Conservation (phyloP, 2,797 vertebrate genomes). For the Hypotaenidia philippensis region DNA sequence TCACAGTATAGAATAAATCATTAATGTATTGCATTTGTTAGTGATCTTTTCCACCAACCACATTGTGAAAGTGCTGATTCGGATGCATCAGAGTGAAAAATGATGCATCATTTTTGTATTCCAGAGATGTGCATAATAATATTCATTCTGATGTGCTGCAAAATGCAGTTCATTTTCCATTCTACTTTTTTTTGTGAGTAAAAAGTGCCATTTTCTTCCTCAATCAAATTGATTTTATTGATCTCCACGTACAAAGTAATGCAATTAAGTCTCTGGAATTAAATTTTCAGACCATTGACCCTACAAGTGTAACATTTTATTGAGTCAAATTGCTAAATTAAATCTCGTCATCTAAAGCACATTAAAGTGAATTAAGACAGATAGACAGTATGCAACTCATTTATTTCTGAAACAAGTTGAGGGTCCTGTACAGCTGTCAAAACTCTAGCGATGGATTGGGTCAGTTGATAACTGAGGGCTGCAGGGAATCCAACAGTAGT, state of each 20-base stretch:
- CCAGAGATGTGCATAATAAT: slow-evolving; percentile 56
- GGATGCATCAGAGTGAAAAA: slow-evolving; percentile 33
- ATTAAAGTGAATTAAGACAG: slow-evolving; percentile 83
- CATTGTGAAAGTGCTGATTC: slow-evolving; percentile 60
- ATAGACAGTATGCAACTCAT: slow-evolving; percentile 74
- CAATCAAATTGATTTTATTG: slow-evolving; percentile 91
- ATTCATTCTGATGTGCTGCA: slow-evolving; percentile 40
- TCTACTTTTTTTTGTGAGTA: slow-evolving; percentile 65
- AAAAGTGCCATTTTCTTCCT: slow-evolving; percentile 75
- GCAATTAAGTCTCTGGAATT: slow-evolving; percentile 92
- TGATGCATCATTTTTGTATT: slow-evolving; percentile 43
- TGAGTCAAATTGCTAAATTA: slow-evolving; percentile 91
- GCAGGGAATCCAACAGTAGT: background rate
- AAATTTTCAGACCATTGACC: slow-evolving; percentile 90
- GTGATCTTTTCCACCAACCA: slow-evolving; percentile 64
- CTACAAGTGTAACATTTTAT: slow-evolving; percentile 89
- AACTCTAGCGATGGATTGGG: background rate
- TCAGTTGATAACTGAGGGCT: slow-evolving; percentile 1
- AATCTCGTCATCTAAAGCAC: slow-evolving; percentile 85
- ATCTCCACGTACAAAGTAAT: slow-evolving; percentile 86
- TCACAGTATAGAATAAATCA: slow-evolving; percentile 76
- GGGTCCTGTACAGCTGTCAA: slow-evolving; percentile 54
- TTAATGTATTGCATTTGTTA: slow-evolving; percentile 77
- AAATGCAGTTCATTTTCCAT: slow-evolving; percentile 60
- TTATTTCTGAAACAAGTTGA: slow-evolving; percentile 72